Conservation (phyloP, 2,113 vertebrate species). For the human (Homo sapiens) region GRCh38 chr11:8807501-8808000, state of each 20-base stretch:
- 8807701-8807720: conserved; percentile 37
- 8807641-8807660: conserved; percentile 61
- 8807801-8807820: not conserved
- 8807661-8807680: conserved; percentile 63
- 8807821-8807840: too few relatives aligned
- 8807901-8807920: not conserved
- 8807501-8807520: not conserved
- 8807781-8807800: not conserved
- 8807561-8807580: conserved; percentile 48
- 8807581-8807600: not conserved
- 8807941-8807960: not conserved
- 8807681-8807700: conserved; percentile 71
- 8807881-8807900: not conserved
- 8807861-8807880: conserved; percentile 6
- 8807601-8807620: not conserved
- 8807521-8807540: conserved; percentile 43
- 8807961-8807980: not conserved
- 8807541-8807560: conserved; percentile 15
- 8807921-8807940: not conserved
- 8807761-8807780: not conserved
- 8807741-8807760: not conserved
- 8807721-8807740: conserved; percentile 14
- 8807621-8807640: not conserved
- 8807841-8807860: not conserved
- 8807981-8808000: not conserved